Base-by-base conservation (phyloP, 2,888 invertebrate species). In the Coenonympha glycerion region DNA sequence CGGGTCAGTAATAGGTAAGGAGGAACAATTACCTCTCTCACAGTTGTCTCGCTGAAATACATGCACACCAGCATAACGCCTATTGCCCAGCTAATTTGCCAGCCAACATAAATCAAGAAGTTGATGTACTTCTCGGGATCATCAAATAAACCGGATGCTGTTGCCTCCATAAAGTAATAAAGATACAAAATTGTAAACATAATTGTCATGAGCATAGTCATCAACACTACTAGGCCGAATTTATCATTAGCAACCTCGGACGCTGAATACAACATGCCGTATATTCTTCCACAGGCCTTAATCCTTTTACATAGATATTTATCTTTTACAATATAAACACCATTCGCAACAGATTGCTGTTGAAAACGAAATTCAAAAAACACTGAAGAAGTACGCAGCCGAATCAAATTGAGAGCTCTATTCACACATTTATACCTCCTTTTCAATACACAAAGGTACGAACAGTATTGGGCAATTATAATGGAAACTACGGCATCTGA, bases 121-220 rank as follows among this genome's bases (percentile, higher is more conserved):
- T 69, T 59, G 0, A 69, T 47, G 45, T 77, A 83, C 57, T 62
- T 69, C 3, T 61, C 57, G 6, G 68, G 36, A 40, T 82, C 74
- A 6, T 72, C 70, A 24, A 76, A 79, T 42, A 81, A 59, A 0
- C 80, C 76, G 0, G 71, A 65, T 1, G 79, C 78, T 0, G 79
- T 80, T 3, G 79, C 83, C 55, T 82, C 83, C 81, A 83, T 79
- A 28, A 83, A 75, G 55, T 82, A 82, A 56, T 79, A 82, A 52
- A 76, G 61, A 48, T 80, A 73, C 33, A 82, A 51, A 19, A 76
- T 64, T 6, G 76, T 66, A 9, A 65, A 63, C 8, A 66, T 54
- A 0, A 76, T 55, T 33, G 63, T 68, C 6, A 69, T 31, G 0
- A 69, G 31, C 58, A 76, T 62, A 0, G 69, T 77, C n/a, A 71